Percentiles rank a stretch among this genome's conserved stretches.
phyloP scores from a whole-genome alignment of 2,113 vertebrate genomes.

The Columbina picui region DNA sequence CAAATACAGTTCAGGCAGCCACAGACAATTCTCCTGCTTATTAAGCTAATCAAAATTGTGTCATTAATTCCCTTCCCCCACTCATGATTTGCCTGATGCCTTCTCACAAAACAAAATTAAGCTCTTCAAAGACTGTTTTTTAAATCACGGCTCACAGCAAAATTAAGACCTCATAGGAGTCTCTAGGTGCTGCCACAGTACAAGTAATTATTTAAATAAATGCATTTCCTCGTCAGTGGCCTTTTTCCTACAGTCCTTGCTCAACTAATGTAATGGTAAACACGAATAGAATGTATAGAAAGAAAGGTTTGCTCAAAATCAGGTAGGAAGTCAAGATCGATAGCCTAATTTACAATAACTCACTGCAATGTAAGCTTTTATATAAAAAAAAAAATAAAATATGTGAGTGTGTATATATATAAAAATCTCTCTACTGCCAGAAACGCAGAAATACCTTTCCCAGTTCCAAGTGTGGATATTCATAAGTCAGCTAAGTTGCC shows the following conservation, averaged over 20 bases:
- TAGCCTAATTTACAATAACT: neutral
- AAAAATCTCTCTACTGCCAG: neutral
- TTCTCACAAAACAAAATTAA: neutral
- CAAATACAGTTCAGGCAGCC: neutral
- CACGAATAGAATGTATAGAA: neutral
- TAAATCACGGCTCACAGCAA: neutral
- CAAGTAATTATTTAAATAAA: neutral
- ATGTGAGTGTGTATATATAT: too few species aligned
- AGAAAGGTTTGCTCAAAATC: neutral
- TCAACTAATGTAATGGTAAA: neutral
- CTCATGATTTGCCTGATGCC: neutral
- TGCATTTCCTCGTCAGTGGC: neutral
- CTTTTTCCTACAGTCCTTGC: neutral
- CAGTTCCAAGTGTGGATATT: neutral
- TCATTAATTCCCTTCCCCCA: neutral
- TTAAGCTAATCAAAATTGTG: neutral
- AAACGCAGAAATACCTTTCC: neutral
- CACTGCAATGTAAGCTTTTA: neutral
- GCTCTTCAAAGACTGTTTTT: neutral
- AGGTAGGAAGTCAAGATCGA: neutral
- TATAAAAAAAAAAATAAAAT: neutral
- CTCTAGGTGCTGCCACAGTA: neutral
- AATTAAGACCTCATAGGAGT: neutral
- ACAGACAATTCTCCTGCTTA: neutral
- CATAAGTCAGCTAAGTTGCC: neutral